Conservation (phyloP, 2,113 vertebrate genomes). For the Pelmatolapia mariae region DNA sequence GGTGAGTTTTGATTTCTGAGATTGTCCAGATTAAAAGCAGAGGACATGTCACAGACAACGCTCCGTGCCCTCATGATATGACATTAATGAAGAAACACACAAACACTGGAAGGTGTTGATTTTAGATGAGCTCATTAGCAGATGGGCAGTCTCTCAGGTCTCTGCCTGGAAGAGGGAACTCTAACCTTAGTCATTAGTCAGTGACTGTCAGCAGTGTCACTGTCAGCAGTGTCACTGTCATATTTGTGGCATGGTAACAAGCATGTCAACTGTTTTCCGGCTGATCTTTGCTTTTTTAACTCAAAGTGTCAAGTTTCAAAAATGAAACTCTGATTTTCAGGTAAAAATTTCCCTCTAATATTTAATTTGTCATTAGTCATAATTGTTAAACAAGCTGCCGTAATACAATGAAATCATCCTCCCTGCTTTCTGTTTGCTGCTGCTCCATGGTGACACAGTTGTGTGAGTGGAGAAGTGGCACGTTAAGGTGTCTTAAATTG, state of each 20-base stretch:
- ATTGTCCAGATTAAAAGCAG: background rate
- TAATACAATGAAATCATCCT: background rate
- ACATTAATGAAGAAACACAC: background rate
- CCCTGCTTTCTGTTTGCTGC: background rate
- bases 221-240: background rate
- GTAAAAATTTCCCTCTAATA: background rate
- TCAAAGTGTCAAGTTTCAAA: background rate
- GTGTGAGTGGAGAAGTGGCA: background rate
- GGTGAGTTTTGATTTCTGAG: background rate
- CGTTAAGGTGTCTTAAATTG: background rate
- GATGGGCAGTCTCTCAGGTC: background rate
- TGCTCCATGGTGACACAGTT: background rate
- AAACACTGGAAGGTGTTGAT: background rate
- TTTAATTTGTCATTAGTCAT: background rate
- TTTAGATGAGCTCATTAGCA: background rate
- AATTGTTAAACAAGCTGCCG: background rate
- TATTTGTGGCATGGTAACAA: background rate
- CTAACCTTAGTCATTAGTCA: background rate
- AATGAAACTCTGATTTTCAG: background rate
- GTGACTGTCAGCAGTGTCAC: background rate
- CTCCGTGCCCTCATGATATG: background rate
- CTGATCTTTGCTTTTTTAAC: background rate
- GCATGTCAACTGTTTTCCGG: background rate
- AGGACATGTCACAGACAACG: background rate
- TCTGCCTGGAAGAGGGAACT: background rate